Conservation (phyloP, 2,888 invertebrate species). For the Disparrhopalites patrizii region DNA sequence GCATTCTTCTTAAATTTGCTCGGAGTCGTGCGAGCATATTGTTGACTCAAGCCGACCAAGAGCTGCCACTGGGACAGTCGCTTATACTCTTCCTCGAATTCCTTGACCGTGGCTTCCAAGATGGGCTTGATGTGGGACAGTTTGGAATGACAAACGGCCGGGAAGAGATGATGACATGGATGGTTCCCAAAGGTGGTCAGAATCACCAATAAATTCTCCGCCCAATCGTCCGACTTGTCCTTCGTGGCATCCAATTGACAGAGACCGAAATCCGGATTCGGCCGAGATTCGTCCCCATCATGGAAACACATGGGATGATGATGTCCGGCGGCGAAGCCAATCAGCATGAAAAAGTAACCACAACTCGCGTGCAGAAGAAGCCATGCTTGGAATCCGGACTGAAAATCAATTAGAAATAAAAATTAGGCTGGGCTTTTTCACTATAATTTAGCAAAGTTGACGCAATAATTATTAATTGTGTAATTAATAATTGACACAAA, state of each 20-base stretch:
- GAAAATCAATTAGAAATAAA: no score
- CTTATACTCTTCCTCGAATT: conserved; percentile 57
- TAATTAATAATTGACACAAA: background rate
- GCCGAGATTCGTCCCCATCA: conserved; percentile 47
- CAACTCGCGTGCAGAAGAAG: conserved; percentile 32
- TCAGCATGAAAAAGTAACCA: conserved; percentile 53
- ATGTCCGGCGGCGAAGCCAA: conserved; percentile 70
- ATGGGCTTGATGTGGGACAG: conserved; percentile 64
- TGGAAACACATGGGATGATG: conserved; percentile 59
- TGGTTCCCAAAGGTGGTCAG: conserved; percentile 71
- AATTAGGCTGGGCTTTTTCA: no score
- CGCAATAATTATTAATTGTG: no score
- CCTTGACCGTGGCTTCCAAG: conserved; percentile 61
- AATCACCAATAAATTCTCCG: conserved; percentile 12
- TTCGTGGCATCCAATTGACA: conserved; percentile 1
- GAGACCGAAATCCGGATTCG: conserved; percentile 49
- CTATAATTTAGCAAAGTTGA: no score
- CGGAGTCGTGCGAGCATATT: conserved; percentile 55
- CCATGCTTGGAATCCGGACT: conserved; percentile 29
- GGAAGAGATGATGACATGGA: conserved; percentile 75
- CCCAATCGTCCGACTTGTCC: background rate
- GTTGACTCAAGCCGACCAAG: conserved; percentile 64
- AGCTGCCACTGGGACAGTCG: conserved; percentile 58
- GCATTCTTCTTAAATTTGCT: background rate
- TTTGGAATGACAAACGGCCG: conserved; percentile 72